Evolutionary conservation across 2,888 invertebrate genomes (phyloP), one percentile per base, ranked within the genome.

Genomic region (Amiota communis): DNA sequence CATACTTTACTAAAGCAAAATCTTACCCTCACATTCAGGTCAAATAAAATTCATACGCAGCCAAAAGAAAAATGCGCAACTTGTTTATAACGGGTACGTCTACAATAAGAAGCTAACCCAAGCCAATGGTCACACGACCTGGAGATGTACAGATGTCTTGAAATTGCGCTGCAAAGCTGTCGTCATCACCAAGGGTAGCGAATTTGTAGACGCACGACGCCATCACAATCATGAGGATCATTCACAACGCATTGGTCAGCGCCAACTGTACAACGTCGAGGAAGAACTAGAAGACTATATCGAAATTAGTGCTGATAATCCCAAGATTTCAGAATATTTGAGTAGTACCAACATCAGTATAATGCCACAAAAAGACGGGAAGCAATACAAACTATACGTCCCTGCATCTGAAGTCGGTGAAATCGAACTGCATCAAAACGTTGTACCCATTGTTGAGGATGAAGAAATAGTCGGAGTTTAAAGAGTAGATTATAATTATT

Each of bases 81-180:
- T 91, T 47, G 90, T 91, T 15, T 89, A 86, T 80, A 86, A 87
- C 64, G 87, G 88, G 46, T 90, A 84, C 75, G 90, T 90, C 65
- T 91, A 89, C 79, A 90, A 90, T 80, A 90, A 90, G 79, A 90
- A 90, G 78, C 80, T 90, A n/a, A 90, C 90, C 0, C 90, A 90
- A 75, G 89, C 88, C 1, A 90, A 90, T 78, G 90, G 90, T 20
- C 90, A 90, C 68, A 90, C 90, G 8, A 90, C 90, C 23, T 90
- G 90, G 90, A 85, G 90, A 4, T 90, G 90, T 74, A 87, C 88
- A 2, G 90, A 90, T 77, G 88, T 89, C 1, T 77, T 89, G 0
- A 90, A 90, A 78, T 79, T 86, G 49, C 89, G 88, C 59, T 90
- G 90, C 78, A 89, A 89, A 77, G 90, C 90, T 3, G 90, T 90